Conservation (phyloP, 2,888 invertebrate species). For the Plemyria rubiginata region DNA sequence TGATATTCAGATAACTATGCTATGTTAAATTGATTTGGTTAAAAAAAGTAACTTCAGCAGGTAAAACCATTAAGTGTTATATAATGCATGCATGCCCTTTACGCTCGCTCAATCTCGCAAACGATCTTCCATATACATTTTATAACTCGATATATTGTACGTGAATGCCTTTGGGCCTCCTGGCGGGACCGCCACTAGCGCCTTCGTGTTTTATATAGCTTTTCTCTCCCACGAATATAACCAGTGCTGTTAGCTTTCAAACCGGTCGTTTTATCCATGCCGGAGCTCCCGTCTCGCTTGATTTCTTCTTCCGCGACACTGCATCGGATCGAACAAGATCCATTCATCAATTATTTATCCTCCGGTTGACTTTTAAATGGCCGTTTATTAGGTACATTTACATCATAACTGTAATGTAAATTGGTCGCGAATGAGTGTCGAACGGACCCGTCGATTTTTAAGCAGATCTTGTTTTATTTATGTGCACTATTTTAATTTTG, state of each 20-base stretch:
- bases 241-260: conserved; percentile 51
- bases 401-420: conserved; percentile 59
- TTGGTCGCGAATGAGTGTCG: conserved; percentile 40
- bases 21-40: conserved; percentile 41
- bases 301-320: conserved; percentile 69
- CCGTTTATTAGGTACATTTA: conserved; percentile 56
- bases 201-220: conserved; percentile 53
- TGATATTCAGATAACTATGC: conserved; percentile 40
- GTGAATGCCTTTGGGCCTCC: conserved; percentile 53
- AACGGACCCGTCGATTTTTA: conserved; percentile 43
- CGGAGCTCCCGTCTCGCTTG: conserved; percentile 62
- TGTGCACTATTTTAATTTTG: conserved; percentile 33
- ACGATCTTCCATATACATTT: conserved; percentile 45
- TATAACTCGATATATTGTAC: conserved; percentile 42
- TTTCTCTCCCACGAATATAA: conserved; percentile 63
- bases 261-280: conserved; percentile 64
- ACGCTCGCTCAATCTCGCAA: conserved; percentile 47
- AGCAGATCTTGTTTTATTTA: conserved; percentile 34
- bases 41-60: conserved; percentile 56
- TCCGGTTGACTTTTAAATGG: conserved; percentile 61
- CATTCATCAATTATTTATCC: conserved; percentile 72
- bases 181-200: conserved; percentile 38
- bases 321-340: conserved; percentile 51
- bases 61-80: conserved; percentile 51
- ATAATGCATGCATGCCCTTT: conserved; percentile 54